phyloP scores from a whole-genome alignment of 2,888 invertebrate species.

The Phyllotreta cruciferae region DNA sequence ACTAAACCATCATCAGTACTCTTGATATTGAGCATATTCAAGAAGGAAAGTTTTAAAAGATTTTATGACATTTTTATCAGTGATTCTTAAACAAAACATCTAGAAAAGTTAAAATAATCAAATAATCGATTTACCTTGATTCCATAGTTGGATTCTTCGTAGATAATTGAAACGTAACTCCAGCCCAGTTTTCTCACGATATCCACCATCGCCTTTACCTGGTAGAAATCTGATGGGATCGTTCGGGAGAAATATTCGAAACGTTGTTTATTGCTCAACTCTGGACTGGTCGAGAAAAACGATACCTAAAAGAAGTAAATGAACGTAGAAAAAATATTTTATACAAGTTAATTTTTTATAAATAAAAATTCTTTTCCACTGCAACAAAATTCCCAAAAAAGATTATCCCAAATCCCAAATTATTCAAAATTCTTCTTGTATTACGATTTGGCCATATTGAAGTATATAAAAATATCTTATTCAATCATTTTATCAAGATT shows the following conservation, averaged over 20 bases:
- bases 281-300: constrained; percentile 94
- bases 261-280: constrained; percentile 91
- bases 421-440: too few relatives aligned
- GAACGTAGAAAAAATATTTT: not conserved
- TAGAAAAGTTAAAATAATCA: not conserved
- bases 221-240: constrained; percentile 93
- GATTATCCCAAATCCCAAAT: too few relatives aligned
- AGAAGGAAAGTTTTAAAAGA: not conserved
- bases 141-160: constrained; percentile 95
- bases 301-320: constrained; percentile 74
- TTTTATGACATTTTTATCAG: not conserved
- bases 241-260: constrained; percentile 95
- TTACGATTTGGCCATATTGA: too few relatives aligned
- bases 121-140: constrained; percentile 74
- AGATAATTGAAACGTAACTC: constrained; percentile 95
- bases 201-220: constrained; percentile 94
- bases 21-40: not conserved
- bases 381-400: too few relatives aligned
- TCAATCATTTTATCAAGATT: too few relatives aligned
- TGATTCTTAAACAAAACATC: not conserved
- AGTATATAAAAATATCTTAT: too few relatives aligned
- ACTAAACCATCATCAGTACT: too few relatives aligned
- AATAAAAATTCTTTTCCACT: too few relatives aligned
- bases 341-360: too few relatives aligned
- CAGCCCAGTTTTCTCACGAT: constrained; percentile 86